Conservation (phyloP, 2,113 vertebrate genomes). For the Spheniscus mendiculus region DNA sequence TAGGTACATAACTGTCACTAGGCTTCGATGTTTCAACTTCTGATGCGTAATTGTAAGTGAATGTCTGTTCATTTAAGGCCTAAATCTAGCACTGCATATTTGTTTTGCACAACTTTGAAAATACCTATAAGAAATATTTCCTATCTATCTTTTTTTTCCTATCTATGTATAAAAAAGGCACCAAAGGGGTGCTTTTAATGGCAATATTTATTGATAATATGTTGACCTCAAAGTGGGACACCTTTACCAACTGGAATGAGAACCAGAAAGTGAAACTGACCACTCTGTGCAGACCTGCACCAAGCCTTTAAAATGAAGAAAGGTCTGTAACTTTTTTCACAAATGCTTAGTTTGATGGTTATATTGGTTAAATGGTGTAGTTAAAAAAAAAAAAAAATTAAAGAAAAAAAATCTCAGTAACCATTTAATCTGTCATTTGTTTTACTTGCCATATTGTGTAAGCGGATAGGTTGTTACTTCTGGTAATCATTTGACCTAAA, state of each 20-base stretch:
- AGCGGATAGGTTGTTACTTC: not conserved
- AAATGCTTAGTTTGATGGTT: not conserved
- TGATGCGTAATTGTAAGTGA: not conserved
- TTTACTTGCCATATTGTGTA: not conserved
- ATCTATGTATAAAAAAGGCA: not conserved
- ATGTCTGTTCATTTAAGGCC: not conserved
- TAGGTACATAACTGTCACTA: not conserved
- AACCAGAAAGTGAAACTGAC: not conserved
- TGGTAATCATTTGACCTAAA: not conserved
- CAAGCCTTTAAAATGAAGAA: too few species aligned
- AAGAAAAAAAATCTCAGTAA: too few species aligned
- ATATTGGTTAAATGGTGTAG: not conserved
- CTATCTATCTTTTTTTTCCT: too few species aligned
- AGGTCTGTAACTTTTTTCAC: rapidly evolving
- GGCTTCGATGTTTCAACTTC: not conserved
- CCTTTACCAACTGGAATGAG: not conserved
- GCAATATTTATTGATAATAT: rapidly evolving
- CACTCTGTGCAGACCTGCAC: not conserved
- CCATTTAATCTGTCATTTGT: not conserved
- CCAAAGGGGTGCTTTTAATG: not conserved
- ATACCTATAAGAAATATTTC: not conserved
- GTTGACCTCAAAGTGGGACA: not conserved
- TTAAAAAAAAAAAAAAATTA: too few species aligned
- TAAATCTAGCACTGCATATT: rapidly evolving
- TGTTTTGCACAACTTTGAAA: not conserved